Percentiles rank a stretch among this genome's conserved stretches.
These are phyloP conservation scores for Phocides pigmalion DNA, from an alignment of 1,140 invertebrate species.

Conservation along the genomic window DNA sequence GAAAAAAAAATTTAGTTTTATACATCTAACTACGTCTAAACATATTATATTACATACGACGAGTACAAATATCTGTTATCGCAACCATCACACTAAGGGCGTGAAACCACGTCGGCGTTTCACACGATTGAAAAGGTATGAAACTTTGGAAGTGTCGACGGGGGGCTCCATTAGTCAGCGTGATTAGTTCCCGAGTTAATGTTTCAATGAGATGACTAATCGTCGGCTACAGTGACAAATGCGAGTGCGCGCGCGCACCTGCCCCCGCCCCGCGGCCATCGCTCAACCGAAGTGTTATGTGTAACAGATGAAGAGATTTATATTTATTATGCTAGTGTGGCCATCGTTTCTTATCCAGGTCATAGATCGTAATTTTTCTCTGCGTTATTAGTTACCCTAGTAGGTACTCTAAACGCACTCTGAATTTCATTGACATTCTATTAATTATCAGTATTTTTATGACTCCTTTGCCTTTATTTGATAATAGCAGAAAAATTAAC, in stretches of 20 bases:
- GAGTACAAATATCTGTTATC: slow-evolving; percentile 37
- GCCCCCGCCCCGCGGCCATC: slow-evolving; percentile 69
- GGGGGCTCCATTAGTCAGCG: slow-evolving; percentile 80
- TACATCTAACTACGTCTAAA: too few species aligned
- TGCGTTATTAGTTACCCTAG: not conserved
- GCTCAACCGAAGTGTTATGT: slow-evolving; percentile 66
- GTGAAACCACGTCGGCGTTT: slow-evolving; percentile 47
- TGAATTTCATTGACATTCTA: too few species aligned
- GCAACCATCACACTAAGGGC: slow-evolving; percentile 33
- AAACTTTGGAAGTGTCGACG: slow-evolving; percentile 78
- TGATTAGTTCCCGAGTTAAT: slow-evolving; percentile 81
- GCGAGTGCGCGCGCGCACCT: slow-evolving; percentile 72
- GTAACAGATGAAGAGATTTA: slow-evolving; percentile 78
- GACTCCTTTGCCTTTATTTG: too few species aligned
- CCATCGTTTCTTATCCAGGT: slow-evolving; percentile 32
- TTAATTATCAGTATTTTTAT: too few species aligned
- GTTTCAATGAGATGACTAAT: slow-evolving; percentile 83
- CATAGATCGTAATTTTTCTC: too few species aligned
- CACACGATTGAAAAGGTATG: slow-evolving; percentile 54
- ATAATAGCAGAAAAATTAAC: too few species aligned
- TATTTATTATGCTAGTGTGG: slow-evolving; percentile 65
- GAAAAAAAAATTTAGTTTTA: too few species aligned
- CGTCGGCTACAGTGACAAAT: slow-evolving; percentile 79
- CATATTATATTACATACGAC: not conserved
- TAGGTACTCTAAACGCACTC: too few species aligned